Conservation (phyloP, 1,140 invertebrate species). For the Lethrus apterus region DNA sequence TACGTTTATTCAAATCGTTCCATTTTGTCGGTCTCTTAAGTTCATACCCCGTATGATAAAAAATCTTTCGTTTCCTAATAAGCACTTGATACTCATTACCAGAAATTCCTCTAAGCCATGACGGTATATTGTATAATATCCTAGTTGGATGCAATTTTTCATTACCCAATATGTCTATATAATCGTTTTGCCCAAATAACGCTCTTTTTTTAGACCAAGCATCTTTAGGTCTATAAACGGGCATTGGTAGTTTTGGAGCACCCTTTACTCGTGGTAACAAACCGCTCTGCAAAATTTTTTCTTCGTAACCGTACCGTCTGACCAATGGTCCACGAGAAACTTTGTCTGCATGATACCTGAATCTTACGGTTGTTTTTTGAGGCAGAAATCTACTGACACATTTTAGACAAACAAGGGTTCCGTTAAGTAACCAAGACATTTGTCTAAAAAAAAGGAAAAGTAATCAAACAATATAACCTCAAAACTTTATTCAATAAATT, state of each 20-base stretch:
- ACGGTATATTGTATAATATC: slow-evolving; percentile 75
- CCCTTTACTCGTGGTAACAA: slow-evolving; percentile 54
- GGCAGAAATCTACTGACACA: no score
- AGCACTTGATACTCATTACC: slow-evolving; percentile 81
- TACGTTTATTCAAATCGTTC: slow-evolving; percentile 63
- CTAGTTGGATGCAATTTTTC: slow-evolving; percentile 71
- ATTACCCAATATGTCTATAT: slow-evolving; percentile 88
- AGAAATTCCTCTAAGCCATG: slow-evolving; percentile 78
- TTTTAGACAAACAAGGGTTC: no score
- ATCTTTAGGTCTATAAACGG: slow-evolving; percentile 64
- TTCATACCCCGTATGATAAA: slow-evolving; percentile 50
- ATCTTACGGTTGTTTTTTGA: slow-evolving; percentile 44
- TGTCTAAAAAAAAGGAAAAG: no score
- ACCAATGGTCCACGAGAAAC: slow-evolving; percentile 51
- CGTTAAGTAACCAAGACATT: no score
- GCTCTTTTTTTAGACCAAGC: slow-evolving; percentile 68
- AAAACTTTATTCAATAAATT: no score
- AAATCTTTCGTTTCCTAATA: slow-evolving; percentile 65
- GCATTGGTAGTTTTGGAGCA: slow-evolving; percentile 52
- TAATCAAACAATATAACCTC: no score
- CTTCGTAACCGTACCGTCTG: slow-evolving; percentile 62
- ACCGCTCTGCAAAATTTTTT: slow-evolving; percentile 58
- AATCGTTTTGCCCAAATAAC: slow-evolving; percentile 92
- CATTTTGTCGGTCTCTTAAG: slow-evolving; percentile 65
- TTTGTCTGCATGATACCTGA: slow-evolving; percentile 63